These are phyloP conservation scores for Amphiprion ocellaris DNA, from an alignment of 2,113 vertebrate genomes.

Conservation along the genomic window DNA sequence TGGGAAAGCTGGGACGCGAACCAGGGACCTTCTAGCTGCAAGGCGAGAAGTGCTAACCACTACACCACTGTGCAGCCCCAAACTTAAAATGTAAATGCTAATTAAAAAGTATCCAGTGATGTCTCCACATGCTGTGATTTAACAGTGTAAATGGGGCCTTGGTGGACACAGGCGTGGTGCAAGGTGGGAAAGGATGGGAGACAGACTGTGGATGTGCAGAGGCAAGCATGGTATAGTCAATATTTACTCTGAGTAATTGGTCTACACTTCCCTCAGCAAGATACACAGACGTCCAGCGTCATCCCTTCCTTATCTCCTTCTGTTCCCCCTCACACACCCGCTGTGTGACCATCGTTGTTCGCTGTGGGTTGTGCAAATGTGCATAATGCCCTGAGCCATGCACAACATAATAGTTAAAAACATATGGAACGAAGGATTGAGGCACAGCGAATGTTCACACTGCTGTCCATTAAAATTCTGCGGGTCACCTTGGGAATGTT, in stretches of 20 bases:
- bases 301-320: constrained; percentile 57
- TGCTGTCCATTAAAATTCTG: constrained; percentile 39
- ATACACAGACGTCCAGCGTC: constrained; percentile 46
- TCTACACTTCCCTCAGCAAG: constrained; percentile 52
- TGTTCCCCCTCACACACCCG: constrained; percentile 19
- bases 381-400: constrained; percentile 11
- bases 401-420: constrained; percentile 41
- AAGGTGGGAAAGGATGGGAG: constrained; percentile 23
- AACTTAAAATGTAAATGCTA: constrained; percentile 53
- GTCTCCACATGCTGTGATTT: constrained; percentile 10
- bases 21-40: too few species aligned
- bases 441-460: not conserved
- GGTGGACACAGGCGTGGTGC: constrained; percentile 26
- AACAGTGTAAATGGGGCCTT: constrained; percentile 41
- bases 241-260: constrained; percentile 75
- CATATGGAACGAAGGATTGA: constrained; percentile 1
- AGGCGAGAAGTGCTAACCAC: too few species aligned
- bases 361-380: constrained; percentile 28
- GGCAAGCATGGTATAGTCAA: constrained; percentile 59
- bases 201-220: constrained; percentile 23
- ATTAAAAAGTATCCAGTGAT: constrained; percentile 38
- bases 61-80: not conserved
- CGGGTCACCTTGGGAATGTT: constrained; percentile 50
- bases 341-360: constrained; percentile 33
- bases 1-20: too few species aligned